Conservation (phyloP, 2,113 vertebrate species). For the Callaeas wilsoni region DNA sequence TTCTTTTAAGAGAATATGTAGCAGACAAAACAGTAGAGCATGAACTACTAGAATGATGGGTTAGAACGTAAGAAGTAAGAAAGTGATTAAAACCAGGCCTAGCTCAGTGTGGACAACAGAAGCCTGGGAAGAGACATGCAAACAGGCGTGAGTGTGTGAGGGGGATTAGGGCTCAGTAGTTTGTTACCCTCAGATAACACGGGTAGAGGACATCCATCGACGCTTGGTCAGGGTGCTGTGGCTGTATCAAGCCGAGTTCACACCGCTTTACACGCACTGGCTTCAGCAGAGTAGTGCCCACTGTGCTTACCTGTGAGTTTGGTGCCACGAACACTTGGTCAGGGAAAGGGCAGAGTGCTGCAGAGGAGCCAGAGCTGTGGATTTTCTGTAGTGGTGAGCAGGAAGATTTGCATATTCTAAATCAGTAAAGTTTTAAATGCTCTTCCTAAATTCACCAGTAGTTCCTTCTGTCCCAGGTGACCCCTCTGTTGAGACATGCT, state of each 20-base stretch:
- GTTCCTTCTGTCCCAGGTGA: background rate
- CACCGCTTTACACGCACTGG: rapidly evolving
- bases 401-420: background rate
- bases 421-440: background rate
- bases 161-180: background rate
- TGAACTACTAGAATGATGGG: background rate
- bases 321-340: background rate
- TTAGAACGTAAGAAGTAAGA: background rate
- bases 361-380: background rate
- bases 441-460: background rate
- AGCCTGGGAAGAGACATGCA: background rate
- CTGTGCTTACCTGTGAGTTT: background rate
- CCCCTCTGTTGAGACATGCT: background rate
- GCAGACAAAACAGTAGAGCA: background rate
- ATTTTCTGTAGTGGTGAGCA: background rate
- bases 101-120: background rate
- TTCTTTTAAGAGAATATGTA: background rate
- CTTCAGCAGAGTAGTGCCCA: background rate
- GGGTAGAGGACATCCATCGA: background rate
- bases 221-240: background rate
- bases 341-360: background rate
- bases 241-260: rapidly evolving
- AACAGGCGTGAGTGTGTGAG: background rate
- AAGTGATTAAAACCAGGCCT: background rate
- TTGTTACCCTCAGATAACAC: background rate